Base-by-base conservation (phyloP, 2,113 vertebrate species). In the Catagonus wagneri region DNA sequence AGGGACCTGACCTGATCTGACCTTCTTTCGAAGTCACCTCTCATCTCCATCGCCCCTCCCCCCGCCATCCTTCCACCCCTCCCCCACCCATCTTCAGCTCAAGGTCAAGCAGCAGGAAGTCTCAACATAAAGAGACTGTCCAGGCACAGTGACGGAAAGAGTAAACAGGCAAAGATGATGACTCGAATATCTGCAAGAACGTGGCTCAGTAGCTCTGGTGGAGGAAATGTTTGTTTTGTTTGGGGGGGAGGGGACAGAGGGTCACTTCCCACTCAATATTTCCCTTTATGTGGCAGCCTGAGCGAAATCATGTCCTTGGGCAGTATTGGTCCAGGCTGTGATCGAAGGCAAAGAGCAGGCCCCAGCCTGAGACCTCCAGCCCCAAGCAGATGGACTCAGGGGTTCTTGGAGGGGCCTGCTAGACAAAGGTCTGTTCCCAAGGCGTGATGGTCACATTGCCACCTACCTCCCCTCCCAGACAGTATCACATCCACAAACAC, bases 371-470 rank as follows among this genome's bases (percentile, higher is more conserved):
- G 52, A 50, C 61, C 22, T 50, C 54, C 61, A 34, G 16, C 2
- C 10, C 78, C 87, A 71, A n/a, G 44, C 3, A 69, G 25, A 63
- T 25, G 20, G 25, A 15, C n/a, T 66, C 7, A 32, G 52, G 84
- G 17, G 22, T 13, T 71, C 65, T 95, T 74, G 36, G 10, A 56
- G 72, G 25, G 32, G 3, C 9, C 74, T 69, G 27, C 13, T 20
- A 75, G 34, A 20, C 25, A 50, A 50, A 89, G n/a, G 36, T 34
- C 85, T 39, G 17, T 52, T 50, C 56, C 65, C 27, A 20, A 25
- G 23, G 16, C 0, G 6, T 9, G 1, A 71, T 76, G 39, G 7
- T 61, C 39, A 27, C 4, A 6, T 22, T 1, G 0, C 17, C 61
- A 56, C 50, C 76, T 29, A 1, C 34, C 5, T 80, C 25, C 76